Evolutionary conservation across 2,797 vertebrate species (phyloP), one percentile per base, ranked within the genome.

Genomic region (Phalloptychus januarius): DNA sequence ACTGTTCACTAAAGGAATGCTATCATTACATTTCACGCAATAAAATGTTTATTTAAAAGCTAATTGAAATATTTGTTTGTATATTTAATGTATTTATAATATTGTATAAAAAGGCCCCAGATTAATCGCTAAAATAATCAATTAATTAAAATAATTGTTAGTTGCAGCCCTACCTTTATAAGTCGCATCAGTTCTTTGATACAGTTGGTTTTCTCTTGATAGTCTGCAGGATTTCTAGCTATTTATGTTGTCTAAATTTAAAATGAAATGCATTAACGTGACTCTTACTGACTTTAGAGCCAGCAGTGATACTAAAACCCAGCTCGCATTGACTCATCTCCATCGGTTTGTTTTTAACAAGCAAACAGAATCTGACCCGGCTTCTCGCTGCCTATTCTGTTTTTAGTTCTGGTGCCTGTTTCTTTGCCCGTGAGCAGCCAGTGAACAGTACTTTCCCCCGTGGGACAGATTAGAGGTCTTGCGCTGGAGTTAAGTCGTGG

Each of bases 391-490:
- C 88, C 78, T 65, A 83, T 75, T 83, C 92, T 90, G 88, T 89
- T 92, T 92, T 93, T 92, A 90, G 91, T 87, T 83, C 80, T 2
- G 23, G 40, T 85, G 81, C 85, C 83, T 86, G 72, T 33, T 79
- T 88, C 80, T 80, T 81, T 77, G 31, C 52, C 28, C 76, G 81
- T 70, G 65, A 69, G 65, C 89, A 83, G 80, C 50, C n/a, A 74
- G 80, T 69, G 56, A 58, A 28, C 88, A 83, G 80, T 89, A 87
- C 92, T 94, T 90, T 93, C 87, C 92, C 90, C 89, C 71, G 31
- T 87, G 90, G 83, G 88, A 89, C 90, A 94, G 93, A 94, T 94
- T 94, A 93, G 78, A 94, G 91, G 88, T 91, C 81, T 88, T 94
- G 89, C 87, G 85, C 78, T 78, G 86, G 86, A 92, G 84, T 91